phyloP scores from a whole-genome alignment of 2,888 invertebrate species.

The Cheilosia soror region DNA sequence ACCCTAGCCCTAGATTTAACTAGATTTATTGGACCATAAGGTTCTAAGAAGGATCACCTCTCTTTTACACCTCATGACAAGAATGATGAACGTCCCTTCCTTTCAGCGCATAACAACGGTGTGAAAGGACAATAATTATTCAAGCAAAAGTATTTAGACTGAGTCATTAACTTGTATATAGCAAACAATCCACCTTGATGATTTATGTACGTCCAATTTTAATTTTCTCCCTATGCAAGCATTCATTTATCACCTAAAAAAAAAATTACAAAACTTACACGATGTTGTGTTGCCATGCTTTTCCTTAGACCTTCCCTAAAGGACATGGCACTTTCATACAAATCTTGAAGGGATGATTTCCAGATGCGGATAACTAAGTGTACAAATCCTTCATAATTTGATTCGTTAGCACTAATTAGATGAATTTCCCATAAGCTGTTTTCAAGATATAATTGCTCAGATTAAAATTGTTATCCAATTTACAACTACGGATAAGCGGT shows the following conservation, averaged over 20 bases:
- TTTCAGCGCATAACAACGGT: too few relatives aligned
- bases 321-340: too few relatives aligned
- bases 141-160: too few relatives aligned
- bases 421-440: conserved; percentile 39
- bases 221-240: conserved; percentile 43
- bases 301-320: background rate
- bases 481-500: conserved; percentile 8
- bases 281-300: background rate
- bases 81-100: too few relatives aligned
- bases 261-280: background rate
- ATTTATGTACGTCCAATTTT: conserved; percentile 51
- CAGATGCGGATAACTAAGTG: conserved; percentile 31
- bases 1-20: too few relatives aligned
- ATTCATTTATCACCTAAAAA: conserved; percentile 34
- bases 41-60: too few relatives aligned
- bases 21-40: too few relatives aligned
- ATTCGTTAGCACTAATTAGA: conserved; percentile 66
- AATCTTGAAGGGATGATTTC: conserved; percentile 9
- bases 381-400: conserved; percentile 50
- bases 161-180: too few relatives aligned
- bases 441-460: conserved; percentile 40
- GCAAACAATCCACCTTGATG: conserved; percentile 28
- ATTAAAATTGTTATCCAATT: conserved; percentile 64
- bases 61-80: too few relatives aligned
- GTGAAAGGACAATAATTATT: too few relatives aligned